Evolutionary conservation across 2,797 vertebrate species (phyloP).

Genomic region (Lemur catta): DNA sequence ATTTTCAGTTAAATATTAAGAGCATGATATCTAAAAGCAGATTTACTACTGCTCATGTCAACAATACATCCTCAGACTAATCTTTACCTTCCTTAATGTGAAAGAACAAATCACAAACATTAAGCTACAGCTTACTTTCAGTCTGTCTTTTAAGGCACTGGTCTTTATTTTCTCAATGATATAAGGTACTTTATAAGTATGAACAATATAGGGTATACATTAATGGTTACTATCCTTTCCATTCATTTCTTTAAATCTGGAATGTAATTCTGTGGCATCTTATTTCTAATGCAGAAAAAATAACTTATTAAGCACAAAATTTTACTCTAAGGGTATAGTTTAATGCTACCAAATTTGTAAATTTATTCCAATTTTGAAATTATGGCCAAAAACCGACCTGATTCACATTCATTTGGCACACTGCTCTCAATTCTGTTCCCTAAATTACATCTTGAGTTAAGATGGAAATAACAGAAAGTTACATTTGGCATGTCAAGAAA

Average conservation of each 20-base stretch:
- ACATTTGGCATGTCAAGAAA: slow-evolving; percentile 80
- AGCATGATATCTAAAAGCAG: slow-evolving; percentile 36
- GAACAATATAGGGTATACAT: slow-evolving; percentile 42
- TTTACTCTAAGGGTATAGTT: slow-evolving; percentile 54
- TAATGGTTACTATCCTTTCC: slow-evolving; percentile 61
- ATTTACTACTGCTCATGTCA: slow-evolving; percentile 10
- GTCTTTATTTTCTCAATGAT: slow-evolving; percentile 71
- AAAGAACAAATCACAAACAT: slow-evolving; percentile 36
- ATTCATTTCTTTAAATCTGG: slow-evolving; percentile 73
- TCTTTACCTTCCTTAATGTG: background rate
- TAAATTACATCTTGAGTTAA: slow-evolving; percentile 59
- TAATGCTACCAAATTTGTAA: slow-evolving; percentile 6
- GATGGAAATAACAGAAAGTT: slow-evolving; percentile 55
- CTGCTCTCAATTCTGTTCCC: slow-evolving; percentile 60
- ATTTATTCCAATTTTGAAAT: slow-evolving; percentile 52
- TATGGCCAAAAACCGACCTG: slow-evolving; percentile 34
- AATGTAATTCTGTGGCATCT: slow-evolving; percentile 77
- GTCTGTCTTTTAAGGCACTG: slow-evolving; percentile 84
- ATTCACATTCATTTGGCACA: slow-evolving; percentile 51
- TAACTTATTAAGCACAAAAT: slow-evolving; percentile 60
- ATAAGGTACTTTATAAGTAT: slow-evolving; percentile 66
- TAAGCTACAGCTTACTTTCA: slow-evolving; percentile 53
- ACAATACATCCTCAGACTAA: background rate
- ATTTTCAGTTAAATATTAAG: slow-evolving; percentile 49
- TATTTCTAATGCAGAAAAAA: slow-evolving; percentile 72